Evolutionary conservation across 2,888 invertebrate genomes (phyloP), one percentile per base, ranked within the genome.

Genomic region (Lasioglossum villosulum): DNA sequence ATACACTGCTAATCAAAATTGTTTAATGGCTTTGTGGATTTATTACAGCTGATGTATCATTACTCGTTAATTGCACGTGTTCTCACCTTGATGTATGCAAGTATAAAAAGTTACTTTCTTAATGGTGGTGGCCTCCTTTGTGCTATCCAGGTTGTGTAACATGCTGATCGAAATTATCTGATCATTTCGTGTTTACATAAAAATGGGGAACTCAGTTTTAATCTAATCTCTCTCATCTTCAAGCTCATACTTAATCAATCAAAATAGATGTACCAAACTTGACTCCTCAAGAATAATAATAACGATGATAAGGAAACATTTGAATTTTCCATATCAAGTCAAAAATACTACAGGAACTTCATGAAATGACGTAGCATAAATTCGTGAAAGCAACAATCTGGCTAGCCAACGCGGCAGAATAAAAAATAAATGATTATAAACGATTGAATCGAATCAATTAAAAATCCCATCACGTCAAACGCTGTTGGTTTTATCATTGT

Each of bases 21-120:
- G 30, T 30, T 63, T 19, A 4, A 34, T 63, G 6, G 34, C 30
- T 30, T 19, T 30, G 34, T 19, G 19, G 19, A 19, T 30, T 56
- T 56, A 56, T n/a, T 56, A 56, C 4, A 56, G 4, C 8, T 12
- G 56, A n/a, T n/a, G 56, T 56, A 56, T 56, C 56, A 56, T 56
- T 56, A 56, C 56, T n/a, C n/a, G 56, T 56, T 56, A n/a, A 56
- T n/a, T 56, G 56, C 56, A n/a, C 12, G n/a, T 56, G n/a, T 56
- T 56, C 56, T 56, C 12, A n/a, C 56, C 56, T 56, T 56, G 56
- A 56, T 56, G 56, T 56, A n/a, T 10, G n/a, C 56, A n/a, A n/a
- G 12, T 56, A n/a, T 56, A 56, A n/a, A n/a, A 56, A 56, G 56
- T n/a, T n/a, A n/a, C 10, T 56, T 56, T 56, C n/a, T 56, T 56